Conservation (phyloP, 1,140 invertebrate genomes). For the Panulirus ornatus region DNA sequence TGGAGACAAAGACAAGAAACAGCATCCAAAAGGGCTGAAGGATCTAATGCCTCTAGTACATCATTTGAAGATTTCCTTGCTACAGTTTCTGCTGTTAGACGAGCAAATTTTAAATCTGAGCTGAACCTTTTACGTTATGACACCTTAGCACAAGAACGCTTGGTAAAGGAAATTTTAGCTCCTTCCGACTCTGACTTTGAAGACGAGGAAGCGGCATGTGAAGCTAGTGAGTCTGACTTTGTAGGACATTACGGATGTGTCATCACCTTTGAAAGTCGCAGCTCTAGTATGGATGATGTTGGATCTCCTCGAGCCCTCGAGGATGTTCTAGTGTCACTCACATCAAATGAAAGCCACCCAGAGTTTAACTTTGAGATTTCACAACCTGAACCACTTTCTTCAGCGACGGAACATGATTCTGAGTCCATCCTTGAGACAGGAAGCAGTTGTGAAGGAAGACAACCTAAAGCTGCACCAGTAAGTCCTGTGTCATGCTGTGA, state of each 20-base stretch:
- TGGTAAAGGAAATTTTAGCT: conserved; percentile 61
- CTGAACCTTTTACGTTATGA: conserved; percentile 57
- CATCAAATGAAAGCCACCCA: conserved; percentile 63
- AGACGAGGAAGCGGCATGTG: conserved; percentile 34
- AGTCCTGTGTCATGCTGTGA: neutral
- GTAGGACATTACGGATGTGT: conserved; percentile 63
- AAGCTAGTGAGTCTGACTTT: conserved; percentile 13
- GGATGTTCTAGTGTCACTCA: conserved; percentile 72
- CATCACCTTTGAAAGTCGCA: conserved; percentile 73
- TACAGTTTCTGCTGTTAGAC: conserved; percentile 35
- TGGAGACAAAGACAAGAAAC: conserved; percentile 17
- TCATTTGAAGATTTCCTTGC: conserved; percentile 32
- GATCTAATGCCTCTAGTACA: neutral
- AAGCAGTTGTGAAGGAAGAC: neutral
- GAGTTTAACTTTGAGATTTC: conserved; percentile 45
- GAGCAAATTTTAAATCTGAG: conserved; percentile 55
- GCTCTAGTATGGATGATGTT: conserved; percentile 70
- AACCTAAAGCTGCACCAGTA: neutral
- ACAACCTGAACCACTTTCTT: neutral
- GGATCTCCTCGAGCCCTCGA: conserved; percentile 73
- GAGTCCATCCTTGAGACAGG: neutral
- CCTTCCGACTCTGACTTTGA: conserved; percentile 70
- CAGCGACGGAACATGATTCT: neutral
- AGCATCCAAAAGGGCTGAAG: neutral
- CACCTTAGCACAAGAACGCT: conserved; percentile 52